These are phyloP conservation scores for Teleopsis dalmanni DNA, from an alignment of 1,140 invertebrate species.

Conservation along the genomic window DNA sequence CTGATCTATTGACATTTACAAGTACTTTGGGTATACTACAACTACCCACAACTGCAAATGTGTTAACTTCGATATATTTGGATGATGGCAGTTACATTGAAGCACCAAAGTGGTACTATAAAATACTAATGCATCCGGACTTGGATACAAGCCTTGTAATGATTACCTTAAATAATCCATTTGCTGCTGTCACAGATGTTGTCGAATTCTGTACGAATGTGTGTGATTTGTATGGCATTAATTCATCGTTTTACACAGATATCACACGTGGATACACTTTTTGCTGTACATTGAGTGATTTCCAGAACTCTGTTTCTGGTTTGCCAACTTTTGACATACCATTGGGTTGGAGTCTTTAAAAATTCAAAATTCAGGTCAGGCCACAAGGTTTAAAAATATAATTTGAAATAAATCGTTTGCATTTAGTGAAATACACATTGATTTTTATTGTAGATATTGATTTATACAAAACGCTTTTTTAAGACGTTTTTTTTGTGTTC, in stretches of 20 bases:
- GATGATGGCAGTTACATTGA: constrained; percentile 28
- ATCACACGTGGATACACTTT: constrained; percentile 37
- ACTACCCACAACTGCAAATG: constrained; percentile 24
- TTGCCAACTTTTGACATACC: not conserved
- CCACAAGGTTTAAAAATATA: too few species aligned
- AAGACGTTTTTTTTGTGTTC: too few species aligned
- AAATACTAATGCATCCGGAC: constrained; percentile 39
- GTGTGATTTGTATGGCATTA: constrained; percentile 31
- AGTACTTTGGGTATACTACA: constrained; percentile 40
- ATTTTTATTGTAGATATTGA: too few species aligned
- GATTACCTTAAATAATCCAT: constrained; percentile 48
- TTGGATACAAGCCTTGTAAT: constrained; percentile 44
- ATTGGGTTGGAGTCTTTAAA: constrained; percentile 1
- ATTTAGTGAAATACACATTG: too few species aligned
- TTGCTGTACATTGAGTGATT: constrained; percentile 33
- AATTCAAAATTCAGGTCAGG: too few species aligned
- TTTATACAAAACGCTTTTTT: too few species aligned
- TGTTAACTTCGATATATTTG: constrained; percentile 35
- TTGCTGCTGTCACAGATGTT: constrained; percentile 2
- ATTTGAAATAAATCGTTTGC: too few species aligned
- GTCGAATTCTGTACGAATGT: constrained; percentile 39
- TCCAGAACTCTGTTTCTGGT: not conserved
- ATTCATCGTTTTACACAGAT: constrained; percentile 24
- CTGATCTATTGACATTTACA: constrained; percentile 40
- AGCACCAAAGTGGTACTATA: constrained; percentile 47